Evolutionary conservation across 1,140 invertebrate genomes (phyloP).

Genomic region (Sycophila sp.): DNA sequence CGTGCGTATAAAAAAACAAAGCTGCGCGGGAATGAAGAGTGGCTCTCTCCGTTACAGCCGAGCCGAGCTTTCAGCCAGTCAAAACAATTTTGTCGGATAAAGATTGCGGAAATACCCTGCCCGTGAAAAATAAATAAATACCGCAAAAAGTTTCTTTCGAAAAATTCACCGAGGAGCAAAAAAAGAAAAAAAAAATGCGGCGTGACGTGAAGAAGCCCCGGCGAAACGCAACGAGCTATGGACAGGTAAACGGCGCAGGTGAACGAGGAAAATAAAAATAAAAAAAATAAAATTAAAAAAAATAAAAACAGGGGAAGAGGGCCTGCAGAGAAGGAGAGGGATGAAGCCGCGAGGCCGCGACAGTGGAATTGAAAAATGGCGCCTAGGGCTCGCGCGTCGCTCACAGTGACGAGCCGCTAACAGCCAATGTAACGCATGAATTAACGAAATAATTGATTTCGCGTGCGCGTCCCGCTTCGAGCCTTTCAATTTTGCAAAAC

Average conservation of each 20-base stretch:
- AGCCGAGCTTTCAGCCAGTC: too few relatives aligned
- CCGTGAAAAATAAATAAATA: too few relatives aligned
- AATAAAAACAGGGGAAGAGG: conserved; percentile 8
- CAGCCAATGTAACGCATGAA: conserved; percentile 64
- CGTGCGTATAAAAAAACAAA: too few relatives aligned
- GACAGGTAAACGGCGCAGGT: conserved; percentile 3
- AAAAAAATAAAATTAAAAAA: too few relatives aligned
- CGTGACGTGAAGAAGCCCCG: background rate
- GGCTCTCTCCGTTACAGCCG: too few relatives aligned
- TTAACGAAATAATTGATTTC: conserved; percentile 65
- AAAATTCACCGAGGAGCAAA: too few relatives aligned
- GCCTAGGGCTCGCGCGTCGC: conserved; percentile 60
- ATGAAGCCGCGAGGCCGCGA: conserved; percentile 53
- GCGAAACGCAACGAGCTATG: background rate
- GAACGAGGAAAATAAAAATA: too few relatives aligned
- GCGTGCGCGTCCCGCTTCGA: background rate
- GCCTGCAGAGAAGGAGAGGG: conserved; percentile 19
- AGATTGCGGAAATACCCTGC: too few relatives aligned
- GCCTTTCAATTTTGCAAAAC: too few relatives aligned
- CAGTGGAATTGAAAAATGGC: conserved; percentile 64
- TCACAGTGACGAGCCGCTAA: conserved; percentile 60
- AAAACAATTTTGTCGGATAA: too few relatives aligned
- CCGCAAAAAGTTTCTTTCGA: too few relatives aligned
- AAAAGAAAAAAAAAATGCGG: background rate
- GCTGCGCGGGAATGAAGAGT: too few relatives aligned